Percentiles rank a stretch among this genome's conserved stretches.
phyloP scores from a whole-genome alignment of 1,140 invertebrate genomes.

The Heterodera schachtii region DNA sequence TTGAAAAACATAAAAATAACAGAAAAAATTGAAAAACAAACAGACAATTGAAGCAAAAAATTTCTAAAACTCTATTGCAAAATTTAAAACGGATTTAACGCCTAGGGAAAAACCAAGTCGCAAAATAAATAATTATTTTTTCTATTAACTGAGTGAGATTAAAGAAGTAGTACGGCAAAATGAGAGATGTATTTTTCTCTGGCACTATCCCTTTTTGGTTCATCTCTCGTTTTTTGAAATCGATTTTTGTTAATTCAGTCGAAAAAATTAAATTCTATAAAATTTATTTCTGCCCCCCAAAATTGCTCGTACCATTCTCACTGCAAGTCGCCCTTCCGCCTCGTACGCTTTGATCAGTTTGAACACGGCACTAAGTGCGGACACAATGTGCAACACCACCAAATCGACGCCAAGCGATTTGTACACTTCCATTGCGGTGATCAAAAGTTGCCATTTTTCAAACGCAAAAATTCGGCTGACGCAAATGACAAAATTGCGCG shows the following conservation, averaged over 20 bases:
- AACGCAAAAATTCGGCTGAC: constrained; percentile 33
- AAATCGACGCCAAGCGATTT: constrained; percentile 5
- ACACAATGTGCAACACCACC: constrained; percentile 36
- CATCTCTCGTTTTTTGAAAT: too few species aligned
- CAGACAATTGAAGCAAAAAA: too few species aligned
- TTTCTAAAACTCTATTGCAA: too few species aligned
- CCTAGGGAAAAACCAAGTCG: too few species aligned
- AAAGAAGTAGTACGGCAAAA: too few species aligned
- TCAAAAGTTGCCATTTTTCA: constrained; percentile 33
- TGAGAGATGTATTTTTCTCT: too few species aligned
- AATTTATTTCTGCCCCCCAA: too few species aligned
- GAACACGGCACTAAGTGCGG: constrained; percentile 34
- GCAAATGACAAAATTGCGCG: constrained; percentile 30
- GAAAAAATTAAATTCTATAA: background rate
- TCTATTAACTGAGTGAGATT: too few species aligned
- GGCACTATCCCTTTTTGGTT: too few species aligned
- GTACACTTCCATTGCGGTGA: constrained; percentile 41
- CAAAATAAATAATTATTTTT: too few species aligned
- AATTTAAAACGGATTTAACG: too few species aligned
- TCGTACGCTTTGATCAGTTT: constrained; percentile 36
- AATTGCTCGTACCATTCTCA: background rate
- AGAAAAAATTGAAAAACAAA: too few species aligned
- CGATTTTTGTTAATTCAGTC: background rate
- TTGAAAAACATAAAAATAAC: background rate
- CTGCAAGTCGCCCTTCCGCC: constrained; percentile 15